phyloP scores from a whole-genome alignment of 2,113 vertebrate species.

The Mobula hypostoma region DNA sequence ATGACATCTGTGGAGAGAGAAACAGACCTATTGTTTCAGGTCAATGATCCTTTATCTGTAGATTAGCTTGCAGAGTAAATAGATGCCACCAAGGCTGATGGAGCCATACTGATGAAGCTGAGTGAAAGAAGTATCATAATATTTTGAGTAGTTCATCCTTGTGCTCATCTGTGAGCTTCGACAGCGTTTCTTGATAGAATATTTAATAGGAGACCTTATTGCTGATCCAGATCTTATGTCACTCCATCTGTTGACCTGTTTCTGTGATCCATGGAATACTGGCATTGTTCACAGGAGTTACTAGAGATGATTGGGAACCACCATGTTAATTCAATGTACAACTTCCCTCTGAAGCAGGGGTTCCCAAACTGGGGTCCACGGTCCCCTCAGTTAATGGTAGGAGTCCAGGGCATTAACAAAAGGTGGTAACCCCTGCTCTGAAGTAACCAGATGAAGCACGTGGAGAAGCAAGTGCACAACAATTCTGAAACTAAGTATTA shows the following conservation, averaged over 20 bases:
- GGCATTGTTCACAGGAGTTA: too few species aligned
- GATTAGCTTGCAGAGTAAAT: background rate
- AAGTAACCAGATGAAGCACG: background rate
- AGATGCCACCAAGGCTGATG: background rate
- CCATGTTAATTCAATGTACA: background rate
- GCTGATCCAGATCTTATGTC: background rate
- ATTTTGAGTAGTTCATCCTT: background rate
- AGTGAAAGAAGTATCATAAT: background rate
- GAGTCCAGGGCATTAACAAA: too few species aligned
- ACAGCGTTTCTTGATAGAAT: background rate
- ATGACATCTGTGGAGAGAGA: too few species aligned
- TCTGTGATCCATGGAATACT: background rate
- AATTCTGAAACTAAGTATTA: background rate
- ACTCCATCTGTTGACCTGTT: background rate
- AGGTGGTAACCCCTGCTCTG: background rate
- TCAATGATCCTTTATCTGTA: too few species aligned
- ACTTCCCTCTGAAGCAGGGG: background rate
- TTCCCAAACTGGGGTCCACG: too few species aligned
- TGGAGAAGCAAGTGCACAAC: background rate
- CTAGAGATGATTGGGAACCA: background rate
- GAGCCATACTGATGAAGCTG: background rate
- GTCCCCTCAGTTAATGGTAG: too few species aligned
- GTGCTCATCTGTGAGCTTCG: background rate
- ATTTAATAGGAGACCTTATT: background rate
- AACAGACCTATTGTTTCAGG: too few species aligned